Conservation (phyloP, 1,140 invertebrate species). For the Drosophila santomea region DNA sequence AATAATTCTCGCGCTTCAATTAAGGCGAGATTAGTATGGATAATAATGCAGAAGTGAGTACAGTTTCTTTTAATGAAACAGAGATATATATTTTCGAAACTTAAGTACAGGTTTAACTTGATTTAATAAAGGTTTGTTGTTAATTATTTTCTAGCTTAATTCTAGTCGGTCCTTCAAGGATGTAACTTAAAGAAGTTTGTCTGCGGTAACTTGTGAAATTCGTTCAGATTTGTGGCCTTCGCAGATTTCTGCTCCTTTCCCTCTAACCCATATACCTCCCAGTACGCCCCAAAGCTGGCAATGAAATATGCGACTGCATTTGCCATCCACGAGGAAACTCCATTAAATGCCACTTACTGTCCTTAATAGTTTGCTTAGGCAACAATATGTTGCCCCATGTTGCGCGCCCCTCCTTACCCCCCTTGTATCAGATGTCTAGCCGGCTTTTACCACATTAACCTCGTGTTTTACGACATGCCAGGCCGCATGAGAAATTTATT, state of each 20-base stretch:
- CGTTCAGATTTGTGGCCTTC: conserved; percentile 28
- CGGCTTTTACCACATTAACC: conserved; percentile 78
- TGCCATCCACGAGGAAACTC: conserved; percentile 44
- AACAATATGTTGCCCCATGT: conserved; percentile 60
- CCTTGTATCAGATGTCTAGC: conserved; percentile 34
- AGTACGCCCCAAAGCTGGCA: conserved; percentile 47
- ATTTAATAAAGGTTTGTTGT: no score
- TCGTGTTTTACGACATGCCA: conserved; percentile 79
- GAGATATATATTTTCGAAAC: no score
- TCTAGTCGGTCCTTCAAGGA: background rate
- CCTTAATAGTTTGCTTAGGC: conserved; percentile 74
- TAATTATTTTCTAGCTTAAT: no score
- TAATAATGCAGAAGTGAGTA: background rate
- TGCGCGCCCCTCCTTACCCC: background rate
- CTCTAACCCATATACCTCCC: conserved; percentile 5
- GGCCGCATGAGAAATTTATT: conserved; percentile 81
- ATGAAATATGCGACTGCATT: conserved; percentile 61
- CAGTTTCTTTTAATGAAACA: no score
- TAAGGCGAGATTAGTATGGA: background rate
- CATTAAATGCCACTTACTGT: conserved; percentile 79
- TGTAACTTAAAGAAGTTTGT: conserved; percentile 1
- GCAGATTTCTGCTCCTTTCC: background rate
- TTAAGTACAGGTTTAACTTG: no score
- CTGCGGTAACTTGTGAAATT: conserved; percentile 1
- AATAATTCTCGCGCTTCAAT: conserved; percentile 1